Base-by-base conservation (phyloP, 2,888 invertebrate genomes). In the Synanthedon tipuliformis region DNA sequence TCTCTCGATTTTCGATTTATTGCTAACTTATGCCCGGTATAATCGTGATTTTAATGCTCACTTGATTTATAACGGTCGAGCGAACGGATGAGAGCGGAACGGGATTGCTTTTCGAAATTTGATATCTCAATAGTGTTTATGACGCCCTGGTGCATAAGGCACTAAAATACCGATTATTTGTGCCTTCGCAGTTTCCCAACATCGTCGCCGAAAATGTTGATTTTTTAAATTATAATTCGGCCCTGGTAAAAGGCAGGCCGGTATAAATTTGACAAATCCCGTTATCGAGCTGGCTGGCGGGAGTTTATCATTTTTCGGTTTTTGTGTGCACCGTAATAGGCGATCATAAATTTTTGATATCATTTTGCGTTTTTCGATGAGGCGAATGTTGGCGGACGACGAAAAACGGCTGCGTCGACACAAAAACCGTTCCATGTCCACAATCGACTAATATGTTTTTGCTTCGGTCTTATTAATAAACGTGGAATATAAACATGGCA, bases 31-130 rank as follows among this genome's bases (percentile, higher is more conserved):
- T 80, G 81, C 78, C 76, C 71, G 65, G 76, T 77, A 82, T 84
- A 85, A 87, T 86, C 86, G 81, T 75, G 81, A 82, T 86, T 87
- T 86, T 86, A 87, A 87, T 84, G 82, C 78, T 56, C 63, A 55
- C 64, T 71, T 79, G 85, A 87, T 87, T 86, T 87, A 87, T 73
- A 69, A 61, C 78, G 72, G 69, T 69, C 71, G 66, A 65, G 58
- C 64, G 68, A 66, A 64, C 70, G 73, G 73, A 71, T 70, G 70
- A 63, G 68, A 65, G 64, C 54, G 71, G 62, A 64, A 64, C 75
- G 71, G 75, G 75, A 81, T 81, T 80, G 81, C 74, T 75, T 81
- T 76, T 71, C 75, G 86, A 84, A 85, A 86, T 79, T 84, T 85
- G 86, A 87, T 86, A 85, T 82, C 84, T 82, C 77, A 69, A 82